Conservation (phyloP, 2,888 invertebrate genomes). For the Lasioglossum zephyrum region DNA sequence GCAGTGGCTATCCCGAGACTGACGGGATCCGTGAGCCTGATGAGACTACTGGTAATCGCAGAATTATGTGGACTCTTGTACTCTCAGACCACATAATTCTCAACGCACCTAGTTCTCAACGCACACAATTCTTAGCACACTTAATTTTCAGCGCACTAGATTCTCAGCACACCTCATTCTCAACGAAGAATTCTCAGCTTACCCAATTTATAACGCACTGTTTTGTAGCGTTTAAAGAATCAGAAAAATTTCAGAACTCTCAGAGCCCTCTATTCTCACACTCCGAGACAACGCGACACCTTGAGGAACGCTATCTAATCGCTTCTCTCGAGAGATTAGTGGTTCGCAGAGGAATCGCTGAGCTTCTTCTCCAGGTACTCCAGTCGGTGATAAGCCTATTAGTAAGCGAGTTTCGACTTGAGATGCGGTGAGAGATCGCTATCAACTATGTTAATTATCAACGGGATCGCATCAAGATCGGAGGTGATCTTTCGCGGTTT, state of each 20-base stretch:
- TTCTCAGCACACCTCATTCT: neutral
- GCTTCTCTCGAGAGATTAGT: neutral
- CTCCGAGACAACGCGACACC: neutral
- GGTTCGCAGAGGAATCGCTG: neutral
- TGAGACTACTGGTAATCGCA: too few species aligned
- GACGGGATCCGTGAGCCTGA: too few species aligned
- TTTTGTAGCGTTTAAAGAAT: too few species aligned
- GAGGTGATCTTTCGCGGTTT: neutral
- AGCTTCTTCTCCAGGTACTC: neutral
- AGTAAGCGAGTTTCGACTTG: neutral
- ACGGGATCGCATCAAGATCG: neutral
- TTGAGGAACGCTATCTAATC: neutral
- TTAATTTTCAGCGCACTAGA: too few species aligned
- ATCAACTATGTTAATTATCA: constrained; percentile 1
- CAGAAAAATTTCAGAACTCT: neutral
- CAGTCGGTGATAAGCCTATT: neutral
- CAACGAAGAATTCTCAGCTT: neutral
- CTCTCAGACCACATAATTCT: neutral
- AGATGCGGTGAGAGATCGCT: constrained; percentile 1
- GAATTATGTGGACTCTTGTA: too few species aligned
- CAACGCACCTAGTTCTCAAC: neutral
- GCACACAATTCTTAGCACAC: too few species aligned
- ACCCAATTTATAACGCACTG: neutral
- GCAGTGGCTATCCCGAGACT: too few species aligned
- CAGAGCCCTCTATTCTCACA: neutral